These are phyloP conservation scores for Ceratina calcarata DNA, from an alignment of 1,140 invertebrate species.

Conservation along the genomic window DNA sequence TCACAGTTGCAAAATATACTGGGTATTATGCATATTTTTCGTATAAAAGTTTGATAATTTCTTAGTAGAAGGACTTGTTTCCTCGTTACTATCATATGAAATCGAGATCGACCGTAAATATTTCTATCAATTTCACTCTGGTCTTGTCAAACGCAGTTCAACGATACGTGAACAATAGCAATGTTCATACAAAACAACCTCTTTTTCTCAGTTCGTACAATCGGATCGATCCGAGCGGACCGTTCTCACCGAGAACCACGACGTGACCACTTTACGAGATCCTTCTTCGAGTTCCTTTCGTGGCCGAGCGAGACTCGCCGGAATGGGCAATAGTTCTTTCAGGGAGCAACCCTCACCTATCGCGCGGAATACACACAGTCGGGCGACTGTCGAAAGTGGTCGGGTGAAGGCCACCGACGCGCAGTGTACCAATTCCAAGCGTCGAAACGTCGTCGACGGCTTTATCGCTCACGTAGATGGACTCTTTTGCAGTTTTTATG, in stretches of 20 bases:
- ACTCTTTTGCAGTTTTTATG: slow-evolving; percentile 47
- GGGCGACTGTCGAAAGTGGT: slow-evolving; percentile 6
- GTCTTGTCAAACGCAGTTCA: background rate
- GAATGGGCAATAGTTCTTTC: background rate
- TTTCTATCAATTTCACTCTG: background rate
- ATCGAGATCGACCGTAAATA: background rate
- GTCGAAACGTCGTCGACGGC: slow-evolving; percentile 17
- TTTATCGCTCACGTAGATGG: slow-evolving; percentile 31
- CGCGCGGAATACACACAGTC: background rate
- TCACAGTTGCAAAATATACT: background rate
- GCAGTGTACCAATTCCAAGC: slow-evolving; percentile 17
- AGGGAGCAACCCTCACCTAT: background rate
- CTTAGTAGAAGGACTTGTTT: background rate
- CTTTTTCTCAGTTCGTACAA: background rate
- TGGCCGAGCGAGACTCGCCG: background rate
- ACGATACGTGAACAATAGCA: background rate
- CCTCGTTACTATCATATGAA: background rate
- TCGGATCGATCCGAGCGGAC: background rate
- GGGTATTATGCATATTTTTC: background rate
- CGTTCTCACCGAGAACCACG: background rate
- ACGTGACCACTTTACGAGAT: background rate
- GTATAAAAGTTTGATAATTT: background rate
- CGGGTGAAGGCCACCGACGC: background rate
- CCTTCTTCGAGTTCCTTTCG: background rate
- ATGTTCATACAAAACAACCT: background rate